These are phyloP conservation scores for Mustelus asterias DNA, from an alignment of 2,113 vertebrate species.

Conservation along the genomic window DNA sequence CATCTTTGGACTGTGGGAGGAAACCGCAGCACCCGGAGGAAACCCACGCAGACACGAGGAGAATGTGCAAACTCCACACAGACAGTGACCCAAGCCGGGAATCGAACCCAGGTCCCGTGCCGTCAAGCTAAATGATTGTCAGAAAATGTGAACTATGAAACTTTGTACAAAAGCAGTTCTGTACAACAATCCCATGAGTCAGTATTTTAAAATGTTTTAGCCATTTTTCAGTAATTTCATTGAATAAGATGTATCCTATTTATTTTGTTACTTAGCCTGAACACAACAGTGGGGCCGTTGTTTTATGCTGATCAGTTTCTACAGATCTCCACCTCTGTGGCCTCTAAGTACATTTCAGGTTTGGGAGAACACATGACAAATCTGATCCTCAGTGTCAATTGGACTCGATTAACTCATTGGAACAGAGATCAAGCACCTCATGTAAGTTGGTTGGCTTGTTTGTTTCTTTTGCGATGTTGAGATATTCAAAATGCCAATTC, in stretches of 20 bases:
- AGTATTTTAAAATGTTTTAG: background rate
- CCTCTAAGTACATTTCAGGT: slow-evolving; percentile 68
- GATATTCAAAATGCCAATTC: background rate
- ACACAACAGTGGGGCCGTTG: slow-evolving; percentile 85
- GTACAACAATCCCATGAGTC: background rate
- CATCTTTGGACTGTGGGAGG: no score
- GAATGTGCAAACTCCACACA: no score
- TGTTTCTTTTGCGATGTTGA: background rate
- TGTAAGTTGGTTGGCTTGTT: slow-evolving; percentile 50
- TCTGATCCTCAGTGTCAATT: slow-evolving; percentile 68
- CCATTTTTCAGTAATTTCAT: no score
- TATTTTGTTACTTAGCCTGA: slow-evolving; percentile 59
- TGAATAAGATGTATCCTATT: background rate
- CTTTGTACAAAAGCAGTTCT: background rate
- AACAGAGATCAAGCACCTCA: slow-evolving; percentile 75
- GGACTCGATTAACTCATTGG: slow-evolving; percentile 85
- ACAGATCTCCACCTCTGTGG: slow-evolving; percentile 81
- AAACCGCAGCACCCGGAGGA: no score
- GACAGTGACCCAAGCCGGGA: no score
- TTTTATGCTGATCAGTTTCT: slow-evolving; percentile 92
- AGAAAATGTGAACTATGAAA: background rate
- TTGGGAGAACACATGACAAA: slow-evolving; percentile 82
- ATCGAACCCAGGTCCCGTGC: no score
- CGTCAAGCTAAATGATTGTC: background rate
- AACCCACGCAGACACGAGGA: no score